Conservation (phyloP, 2,888 invertebrate genomes). For the Polyommatus icarus region DNA sequence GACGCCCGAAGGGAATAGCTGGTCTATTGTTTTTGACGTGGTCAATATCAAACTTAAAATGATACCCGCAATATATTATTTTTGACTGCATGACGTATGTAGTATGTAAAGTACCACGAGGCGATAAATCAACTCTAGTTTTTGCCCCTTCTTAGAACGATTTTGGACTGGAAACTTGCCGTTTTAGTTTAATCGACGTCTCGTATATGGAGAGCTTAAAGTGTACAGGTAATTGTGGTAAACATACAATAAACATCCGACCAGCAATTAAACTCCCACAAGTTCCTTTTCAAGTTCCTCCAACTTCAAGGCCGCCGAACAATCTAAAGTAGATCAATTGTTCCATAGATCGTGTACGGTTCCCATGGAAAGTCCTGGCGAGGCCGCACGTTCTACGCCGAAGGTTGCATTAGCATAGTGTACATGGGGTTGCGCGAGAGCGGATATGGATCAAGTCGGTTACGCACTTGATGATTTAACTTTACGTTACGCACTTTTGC, state of each 20-base stretch:
- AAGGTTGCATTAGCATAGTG: neutral
- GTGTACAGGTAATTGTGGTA: neutral
- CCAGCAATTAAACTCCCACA: neutral
- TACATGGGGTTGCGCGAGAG: neutral
- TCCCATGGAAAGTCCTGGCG: constrained; percentile 7
- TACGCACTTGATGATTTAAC: neutral
- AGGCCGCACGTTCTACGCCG: constrained; percentile 1
- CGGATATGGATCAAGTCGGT: constrained; percentile 5
- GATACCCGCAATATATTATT: too few relatives aligned
- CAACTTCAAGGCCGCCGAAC: neutral
- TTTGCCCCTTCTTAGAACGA: too few relatives aligned
- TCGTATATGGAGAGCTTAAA: too few relatives aligned
- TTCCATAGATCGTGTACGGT: neutral
- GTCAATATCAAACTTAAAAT: too few relatives aligned
- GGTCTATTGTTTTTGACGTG: too few relatives aligned
- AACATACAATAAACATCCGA: neutral
- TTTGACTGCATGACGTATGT: too few relatives aligned
- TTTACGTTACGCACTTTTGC: neutral
- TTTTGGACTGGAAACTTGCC: too few relatives aligned
- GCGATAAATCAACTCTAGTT: too few relatives aligned
- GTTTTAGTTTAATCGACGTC: too few relatives aligned
- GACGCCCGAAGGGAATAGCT: too few relatives aligned
- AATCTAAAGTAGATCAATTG: constrained; percentile 4
- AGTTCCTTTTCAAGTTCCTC: constrained; percentile 4
- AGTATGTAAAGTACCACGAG: too few relatives aligned